Base-by-base conservation (phyloP, 2,113 vertebrate species). In the Raphicerus campestris region DNA sequence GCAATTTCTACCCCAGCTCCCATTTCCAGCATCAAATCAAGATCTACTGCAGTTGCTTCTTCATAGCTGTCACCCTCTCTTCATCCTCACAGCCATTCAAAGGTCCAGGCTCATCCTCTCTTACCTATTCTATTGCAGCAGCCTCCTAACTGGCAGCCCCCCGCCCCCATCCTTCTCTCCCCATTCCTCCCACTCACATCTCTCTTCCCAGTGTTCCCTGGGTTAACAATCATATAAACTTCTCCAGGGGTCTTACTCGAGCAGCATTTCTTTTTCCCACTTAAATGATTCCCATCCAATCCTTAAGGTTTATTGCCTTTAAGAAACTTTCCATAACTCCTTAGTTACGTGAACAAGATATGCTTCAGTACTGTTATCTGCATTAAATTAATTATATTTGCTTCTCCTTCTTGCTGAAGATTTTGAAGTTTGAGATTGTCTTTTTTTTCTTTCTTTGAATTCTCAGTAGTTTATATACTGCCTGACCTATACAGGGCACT, bases 361-460 rank as follows among this genome's bases (percentile, higher is more conserved):
- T 3, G 14, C 47, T 51, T 63, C 35, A 47, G 2, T 78, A 94
- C 5, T 49, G 24, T 63, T 45, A 83, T 32, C 35, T 83, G 6
- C 42, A 42, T 70, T 32, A 87, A 70, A 96, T 78, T 63, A 87
- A 85, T 45, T 49, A 4, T 55, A 83, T 81, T 93, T 80, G 10
- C 24, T 6, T 56, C 20, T 82, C n/a, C 13, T 35, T 28, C 55
- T 73, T 2, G 20, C 22, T 49, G 45, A 92, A 96, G 26, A 77
- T 35, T 70, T 92, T 55, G 32, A 90, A 30, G 11, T 11, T 87
- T 47, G 26, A 66, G 10, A 30, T 15, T 35, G 3, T 63, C 42
- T 78, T 4, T 83, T 66, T 87, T 47, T 51, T 91, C n/a, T 39
- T 10, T 2, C 53, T 93, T 77, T 89, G 17, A 94, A 28, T 97